A percentile compares a stretch with the other conserved stretches of the same genome.
These are phyloP conservation scores for Podarcis raffonei DNA, from an alignment of 2,113 vertebrate species.

Conservation along the genomic window DNA sequence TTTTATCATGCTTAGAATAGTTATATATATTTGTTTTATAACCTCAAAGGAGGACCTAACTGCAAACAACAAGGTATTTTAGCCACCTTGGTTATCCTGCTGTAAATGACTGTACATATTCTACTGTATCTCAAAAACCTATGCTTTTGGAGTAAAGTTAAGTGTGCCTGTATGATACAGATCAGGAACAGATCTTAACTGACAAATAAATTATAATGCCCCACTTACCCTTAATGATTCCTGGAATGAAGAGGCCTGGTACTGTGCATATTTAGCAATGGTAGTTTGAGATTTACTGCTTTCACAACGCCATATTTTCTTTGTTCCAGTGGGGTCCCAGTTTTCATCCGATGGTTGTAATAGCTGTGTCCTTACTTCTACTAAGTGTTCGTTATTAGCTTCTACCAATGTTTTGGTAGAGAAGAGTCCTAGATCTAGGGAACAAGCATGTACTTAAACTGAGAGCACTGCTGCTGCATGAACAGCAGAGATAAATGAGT, in stretches of 20 bases:
- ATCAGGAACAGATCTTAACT: not conserved
- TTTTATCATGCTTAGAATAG: not conserved
- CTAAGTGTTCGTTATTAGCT: constrained; percentile 96
- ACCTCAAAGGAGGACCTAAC: not conserved
- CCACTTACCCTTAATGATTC: constrained; percentile 93
- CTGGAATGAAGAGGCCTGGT: constrained; percentile 98
- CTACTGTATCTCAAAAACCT: not conserved
- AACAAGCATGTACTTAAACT: constrained; percentile 22
- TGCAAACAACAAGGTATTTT: not conserved
- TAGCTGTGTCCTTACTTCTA: constrained; percentile 95
- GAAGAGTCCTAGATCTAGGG: constrained; percentile 93
- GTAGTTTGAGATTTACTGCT: constrained; percentile 96
- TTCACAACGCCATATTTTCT: constrained; percentile 97
- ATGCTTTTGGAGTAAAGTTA: not conserved
- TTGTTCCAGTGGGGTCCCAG: constrained; percentile 93
- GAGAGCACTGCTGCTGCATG: not conserved
- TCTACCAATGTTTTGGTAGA: constrained; percentile 98
- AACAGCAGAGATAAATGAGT: not conserved
- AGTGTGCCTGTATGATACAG: not conserved
- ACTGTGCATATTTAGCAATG: constrained; percentile 97
- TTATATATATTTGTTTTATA: not conserved
- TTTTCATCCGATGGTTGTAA: constrained; percentile 96
- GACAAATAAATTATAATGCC: not conserved
- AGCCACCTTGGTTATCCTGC: not conserved
- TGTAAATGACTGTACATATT: not conserved